Evolutionary conservation across 2,113 vertebrate genomes (phyloP).

Genomic region (Mellivora capensis): DNA sequence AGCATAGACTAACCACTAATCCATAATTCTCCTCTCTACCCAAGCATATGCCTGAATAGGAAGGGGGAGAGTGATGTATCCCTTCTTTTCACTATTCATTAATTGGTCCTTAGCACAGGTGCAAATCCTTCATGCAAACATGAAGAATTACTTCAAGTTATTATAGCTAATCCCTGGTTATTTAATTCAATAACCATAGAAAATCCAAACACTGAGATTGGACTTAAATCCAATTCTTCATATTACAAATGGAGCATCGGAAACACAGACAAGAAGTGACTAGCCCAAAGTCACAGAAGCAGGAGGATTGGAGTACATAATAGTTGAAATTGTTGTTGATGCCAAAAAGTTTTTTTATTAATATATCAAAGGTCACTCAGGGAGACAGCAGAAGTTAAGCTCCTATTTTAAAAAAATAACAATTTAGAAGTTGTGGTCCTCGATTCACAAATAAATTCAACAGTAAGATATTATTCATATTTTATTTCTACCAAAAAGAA

Average conservation of each 20-base stretch:
- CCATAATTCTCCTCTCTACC: neutral
- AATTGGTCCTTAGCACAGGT: neutral
- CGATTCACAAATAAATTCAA: constrained; percentile 3
- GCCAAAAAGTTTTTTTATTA: neutral
- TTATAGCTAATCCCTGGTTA: neutral
- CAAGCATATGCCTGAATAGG: neutral
- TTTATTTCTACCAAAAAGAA: neutral
- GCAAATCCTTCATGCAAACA: neutral
- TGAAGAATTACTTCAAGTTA: neutral
- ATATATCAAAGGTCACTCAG: neutral
- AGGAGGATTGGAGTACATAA: neutral
- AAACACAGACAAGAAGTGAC: neutral
- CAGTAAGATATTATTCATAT: neutral
- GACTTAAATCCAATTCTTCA: neutral
- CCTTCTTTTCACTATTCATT: neutral
- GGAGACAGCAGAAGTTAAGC: neutral
- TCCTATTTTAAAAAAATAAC: neutral
- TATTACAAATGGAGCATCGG: neutral
- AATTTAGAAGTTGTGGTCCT: neutral
- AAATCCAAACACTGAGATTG: neutral
- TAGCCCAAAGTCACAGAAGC: neutral
- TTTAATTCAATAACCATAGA: neutral
- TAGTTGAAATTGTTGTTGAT: neutral
- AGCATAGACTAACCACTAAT: neutral
- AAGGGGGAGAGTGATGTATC: neutral